Evolutionary conservation across 2,113 vertebrate species (phyloP), one percentile per base, ranked within the genome.

Genomic region (Scytalopus superciliaris): DNA sequence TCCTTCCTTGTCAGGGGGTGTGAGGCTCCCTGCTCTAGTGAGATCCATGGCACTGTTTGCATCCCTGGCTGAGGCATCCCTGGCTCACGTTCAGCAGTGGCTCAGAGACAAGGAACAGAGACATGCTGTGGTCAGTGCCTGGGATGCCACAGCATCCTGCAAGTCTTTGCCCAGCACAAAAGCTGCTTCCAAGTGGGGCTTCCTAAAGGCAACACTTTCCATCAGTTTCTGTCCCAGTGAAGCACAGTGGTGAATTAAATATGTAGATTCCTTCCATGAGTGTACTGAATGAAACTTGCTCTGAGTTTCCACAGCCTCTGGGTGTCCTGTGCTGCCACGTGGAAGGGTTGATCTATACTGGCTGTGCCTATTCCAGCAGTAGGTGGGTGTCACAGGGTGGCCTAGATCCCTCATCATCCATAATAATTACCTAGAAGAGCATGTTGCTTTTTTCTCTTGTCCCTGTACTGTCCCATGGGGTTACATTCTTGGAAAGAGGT

Each of bases 11-110:
- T 12, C 23, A 19, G 7, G 16, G 50, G 3, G n/a, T 0, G 0
- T 0, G 6, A n/a, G 70, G 33, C 47, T 75, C 35, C 12, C n/a
- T 69, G 31, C 22, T 63, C 40, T 14, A 2, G 33, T n/a, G 39
- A 14, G 49, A 49, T 22, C 9, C 1, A 0, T 0, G 1, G 22
- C 50, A 19, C 33, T n/a, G 35, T 24, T 1, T 1, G 9, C 3
- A 12, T 5, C 53, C 25, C 59, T 62, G 81, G 23, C 53, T 16
- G 10, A 47, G 47, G 22, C 22, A 11, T 47, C 47, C 22, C 22
- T 47, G 52, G 24, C 50, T 74, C 22, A 21, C 1, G 0, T 25
- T 62, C n/a, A 68, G 55, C 31, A 55, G 7, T 14, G 4, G 0
- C 39, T 25, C 17, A 9, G 31, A 42, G 31, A 28, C 33, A 28